A percentile compares a stretch with the other conserved stretches of the same genome.
phyloP scores from a whole-genome alignment of 1,140 invertebrate genomes.

The Cherax quadricarinatus region DNA sequence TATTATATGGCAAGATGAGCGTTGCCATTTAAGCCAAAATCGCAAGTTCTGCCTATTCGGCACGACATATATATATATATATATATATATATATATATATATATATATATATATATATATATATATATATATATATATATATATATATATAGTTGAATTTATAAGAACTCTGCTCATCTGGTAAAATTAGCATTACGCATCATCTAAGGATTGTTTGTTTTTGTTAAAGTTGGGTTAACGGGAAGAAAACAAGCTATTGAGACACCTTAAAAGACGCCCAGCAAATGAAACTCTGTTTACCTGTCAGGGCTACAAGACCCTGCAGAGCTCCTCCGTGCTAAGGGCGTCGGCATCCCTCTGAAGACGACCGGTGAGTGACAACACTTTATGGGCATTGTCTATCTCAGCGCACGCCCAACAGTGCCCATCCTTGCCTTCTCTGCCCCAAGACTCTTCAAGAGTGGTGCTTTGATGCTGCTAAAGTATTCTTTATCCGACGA shows the following conservation, averaged over 20 bases:
- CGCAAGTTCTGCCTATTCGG: no score
- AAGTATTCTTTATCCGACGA: no score
- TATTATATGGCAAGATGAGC: no score
- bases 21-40: no score
- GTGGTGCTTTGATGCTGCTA: no score
- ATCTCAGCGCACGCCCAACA: not conserved
- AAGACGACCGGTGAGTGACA: constrained; percentile 22
- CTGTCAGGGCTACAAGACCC: constrained; percentile 10
- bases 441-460: no score
- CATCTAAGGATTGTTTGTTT: no score
- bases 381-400: not conserved
- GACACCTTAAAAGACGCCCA: constrained; percentile 41
- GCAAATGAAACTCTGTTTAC: not conserved
- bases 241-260: not conserved
- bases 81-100: constrained; percentile 31
- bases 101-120: not conserved
- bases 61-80: no score
- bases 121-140: constrained; percentile 10
- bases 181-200: not conserved
- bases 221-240: not conserved
- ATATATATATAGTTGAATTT: not conserved
- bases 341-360: not conserved
- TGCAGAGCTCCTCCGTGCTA: not conserved
- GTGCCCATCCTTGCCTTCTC: not conserved
- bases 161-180: not conserved